Percentiles rank a stretch among this genome's conserved stretches.
phyloP scores from a whole-genome alignment of 2,888 invertebrate species.

The Drosophila buzzatii region DNA sequence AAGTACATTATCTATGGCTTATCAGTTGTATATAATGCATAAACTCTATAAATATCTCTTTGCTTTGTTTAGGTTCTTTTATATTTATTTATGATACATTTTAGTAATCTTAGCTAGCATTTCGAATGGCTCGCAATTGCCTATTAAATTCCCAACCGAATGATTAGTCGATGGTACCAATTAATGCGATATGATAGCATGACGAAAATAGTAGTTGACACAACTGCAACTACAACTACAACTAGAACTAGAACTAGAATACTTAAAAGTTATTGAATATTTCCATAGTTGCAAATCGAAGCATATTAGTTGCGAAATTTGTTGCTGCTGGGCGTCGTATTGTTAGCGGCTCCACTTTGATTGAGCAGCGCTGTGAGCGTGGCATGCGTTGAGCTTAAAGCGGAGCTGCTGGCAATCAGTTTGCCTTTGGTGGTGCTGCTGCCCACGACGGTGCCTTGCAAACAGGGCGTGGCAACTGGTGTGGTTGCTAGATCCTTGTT shows the following conservation, averaged over 20 bases:
- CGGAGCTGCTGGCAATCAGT: conserved; percentile 69
- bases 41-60: background rate
- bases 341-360: conserved; percentile 54
- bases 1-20: conserved; percentile 2
- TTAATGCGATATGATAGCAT: conserved; percentile 29
- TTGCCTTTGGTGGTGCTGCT: conserved; percentile 68
- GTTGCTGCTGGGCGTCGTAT: conserved; percentile 16
- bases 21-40: background rate
- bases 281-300: background rate
- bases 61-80: background rate
- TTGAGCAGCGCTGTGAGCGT: conserved; percentile 84
- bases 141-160: conserved; percentile 1
- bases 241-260: background rate
- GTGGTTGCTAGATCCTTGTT: conserved; percentile 49
- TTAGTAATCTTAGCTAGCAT: conserved; percentile 8
- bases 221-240: background rate
- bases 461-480: conserved; percentile 49
- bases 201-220: conserved; percentile 22
- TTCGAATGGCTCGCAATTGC: conserved; percentile 10
- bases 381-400: conserved; percentile 85
- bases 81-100: conserved; percentile 30
- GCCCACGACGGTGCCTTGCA: conserved; percentile 68
- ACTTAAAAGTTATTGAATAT: conserved; percentile 22
- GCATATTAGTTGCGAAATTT: conserved; percentile 52
- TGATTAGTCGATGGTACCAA: conserved; percentile 23